These are phyloP conservation scores for Ecdyonurus torrentis DNA, from an alignment of 2,888 invertebrate species.

Conservation along the genomic window DNA sequence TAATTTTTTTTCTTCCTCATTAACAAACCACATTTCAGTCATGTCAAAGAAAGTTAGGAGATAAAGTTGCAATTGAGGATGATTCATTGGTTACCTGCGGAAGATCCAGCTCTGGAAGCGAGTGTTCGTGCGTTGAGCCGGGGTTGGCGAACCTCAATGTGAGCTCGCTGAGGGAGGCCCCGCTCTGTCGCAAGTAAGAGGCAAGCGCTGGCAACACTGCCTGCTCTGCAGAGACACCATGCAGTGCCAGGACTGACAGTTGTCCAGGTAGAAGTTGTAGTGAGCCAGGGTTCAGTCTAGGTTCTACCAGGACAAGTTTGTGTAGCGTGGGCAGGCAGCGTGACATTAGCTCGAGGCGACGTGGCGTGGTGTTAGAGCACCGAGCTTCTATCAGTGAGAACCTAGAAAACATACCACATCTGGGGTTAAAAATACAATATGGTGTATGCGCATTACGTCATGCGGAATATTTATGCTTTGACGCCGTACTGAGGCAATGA, in stretches of 20 bases:
- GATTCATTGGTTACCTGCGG: conserved; percentile 9
- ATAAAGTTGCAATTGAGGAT: neutral
- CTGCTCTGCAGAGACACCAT: conserved; percentile 23
- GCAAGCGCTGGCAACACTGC: conserved; percentile 25
- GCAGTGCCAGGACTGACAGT: conserved; percentile 24
- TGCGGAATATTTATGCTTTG: too few relatives aligned
- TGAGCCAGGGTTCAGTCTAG: conserved; percentile 25
- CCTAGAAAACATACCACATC: too few relatives aligned
- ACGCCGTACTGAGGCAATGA: too few relatives aligned
- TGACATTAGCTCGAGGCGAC: conserved; percentile 24
- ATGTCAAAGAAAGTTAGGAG: too few relatives aligned
- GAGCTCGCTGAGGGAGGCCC: conserved; percentile 22
- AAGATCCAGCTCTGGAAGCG: conserved; percentile 21
- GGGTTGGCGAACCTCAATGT: conserved; percentile 21
- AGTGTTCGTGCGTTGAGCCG: conserved; percentile 9
- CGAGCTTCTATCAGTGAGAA: conserved; percentile 24
- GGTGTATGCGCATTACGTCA: too few relatives aligned
- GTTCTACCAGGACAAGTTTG: conserved; percentile 25
- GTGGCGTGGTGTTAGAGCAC: conserved; percentile 23
- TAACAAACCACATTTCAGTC: too few relatives aligned
- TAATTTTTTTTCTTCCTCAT: too few relatives aligned
- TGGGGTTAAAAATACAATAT: too few relatives aligned
- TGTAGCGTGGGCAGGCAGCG: conserved; percentile 24
- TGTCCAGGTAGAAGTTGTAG: conserved; percentile 22
- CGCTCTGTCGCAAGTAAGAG: conserved; percentile 23